A percentile compares a stretch with the other conserved stretches of the same genome.
phyloP scores from a whole-genome alignment of 2,113 vertebrate species.

The Xerus inauris region DNA sequence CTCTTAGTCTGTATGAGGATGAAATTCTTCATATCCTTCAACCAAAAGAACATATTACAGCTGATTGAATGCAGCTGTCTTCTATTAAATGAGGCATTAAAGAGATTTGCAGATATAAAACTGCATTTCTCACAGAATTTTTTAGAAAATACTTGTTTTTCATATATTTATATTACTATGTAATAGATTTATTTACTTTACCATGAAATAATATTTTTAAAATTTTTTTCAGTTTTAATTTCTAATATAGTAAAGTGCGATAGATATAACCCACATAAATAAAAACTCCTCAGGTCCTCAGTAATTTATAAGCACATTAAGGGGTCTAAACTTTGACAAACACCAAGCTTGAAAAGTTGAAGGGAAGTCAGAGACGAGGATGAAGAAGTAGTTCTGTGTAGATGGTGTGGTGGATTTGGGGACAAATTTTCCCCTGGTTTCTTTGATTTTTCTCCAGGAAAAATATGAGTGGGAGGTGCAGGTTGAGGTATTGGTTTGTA shows the following conservation, averaged over 20 bases:
- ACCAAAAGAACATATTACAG: neutral
- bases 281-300: neutral
- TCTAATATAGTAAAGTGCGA: neutral
- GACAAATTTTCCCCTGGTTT: neutral
- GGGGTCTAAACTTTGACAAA: neutral
- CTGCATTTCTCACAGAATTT: neutral
- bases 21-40: neutral
- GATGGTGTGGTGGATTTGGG: neutral
- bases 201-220: slow-evolving; percentile 16
- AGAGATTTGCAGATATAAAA: slow-evolving; percentile 23
- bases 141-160: slow-evolving; percentile 60
- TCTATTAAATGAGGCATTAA: neutral
- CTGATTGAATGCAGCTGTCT: slow-evolving; percentile 9
- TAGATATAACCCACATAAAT: neutral
- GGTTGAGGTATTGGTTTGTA: neutral
- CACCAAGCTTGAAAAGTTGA: neutral
- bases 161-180: neutral
- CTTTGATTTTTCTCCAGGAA: neutral
- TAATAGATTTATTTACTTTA: neutral
- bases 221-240: slow-evolving; percentile 9
- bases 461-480: neutral
- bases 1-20: neutral
- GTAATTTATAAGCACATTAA: neutral
- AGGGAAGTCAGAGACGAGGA: neutral
- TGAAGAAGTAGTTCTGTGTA: neutral